phyloP scores from a whole-genome alignment of 2,113 vertebrate genomes.

The Patagioenas fasciata region DNA sequence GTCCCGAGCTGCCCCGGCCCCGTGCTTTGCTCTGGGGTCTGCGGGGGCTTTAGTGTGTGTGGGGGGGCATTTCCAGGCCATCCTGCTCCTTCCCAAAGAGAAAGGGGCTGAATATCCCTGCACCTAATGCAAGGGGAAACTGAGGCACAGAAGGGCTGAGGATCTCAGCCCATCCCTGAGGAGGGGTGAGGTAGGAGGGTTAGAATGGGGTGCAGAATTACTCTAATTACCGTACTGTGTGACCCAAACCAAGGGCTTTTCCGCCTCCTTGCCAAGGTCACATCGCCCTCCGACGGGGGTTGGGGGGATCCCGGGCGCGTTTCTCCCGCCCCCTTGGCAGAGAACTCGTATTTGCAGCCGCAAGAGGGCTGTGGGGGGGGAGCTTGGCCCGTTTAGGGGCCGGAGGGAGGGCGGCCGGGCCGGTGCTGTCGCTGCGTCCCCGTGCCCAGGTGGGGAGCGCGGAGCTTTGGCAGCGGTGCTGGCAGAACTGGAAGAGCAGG shows the following conservation, averaged over 20 bases:
- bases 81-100: neutral
- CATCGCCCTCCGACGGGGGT: accelerated
- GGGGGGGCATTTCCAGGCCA: no score
- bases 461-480: neutral
- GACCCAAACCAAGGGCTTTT: neutral
- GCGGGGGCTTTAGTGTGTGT: neutral
- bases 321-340: neutral
- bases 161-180: neutral
- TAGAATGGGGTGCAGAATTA: no score
- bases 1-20: neutral
- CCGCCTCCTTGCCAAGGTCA: neutral
- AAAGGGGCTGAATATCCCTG: neutral
- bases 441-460: neutral
- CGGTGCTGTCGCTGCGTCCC: neutral
- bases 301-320: accelerated
- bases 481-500: constrained; percentile 62
- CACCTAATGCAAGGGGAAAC: neutral
- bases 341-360: neutral
- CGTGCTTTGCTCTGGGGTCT: neutral
- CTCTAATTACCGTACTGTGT: no score
- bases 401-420: no score
- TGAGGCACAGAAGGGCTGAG: neutral
- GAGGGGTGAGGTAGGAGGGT: neutral
- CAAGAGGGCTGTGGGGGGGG: neutral
- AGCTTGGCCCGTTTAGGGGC: neutral